Evolutionary conservation across 2,113 vertebrate species (phyloP), one percentile per base, ranked within the genome.

Genomic region (Hoplias malabaricus): DNA sequence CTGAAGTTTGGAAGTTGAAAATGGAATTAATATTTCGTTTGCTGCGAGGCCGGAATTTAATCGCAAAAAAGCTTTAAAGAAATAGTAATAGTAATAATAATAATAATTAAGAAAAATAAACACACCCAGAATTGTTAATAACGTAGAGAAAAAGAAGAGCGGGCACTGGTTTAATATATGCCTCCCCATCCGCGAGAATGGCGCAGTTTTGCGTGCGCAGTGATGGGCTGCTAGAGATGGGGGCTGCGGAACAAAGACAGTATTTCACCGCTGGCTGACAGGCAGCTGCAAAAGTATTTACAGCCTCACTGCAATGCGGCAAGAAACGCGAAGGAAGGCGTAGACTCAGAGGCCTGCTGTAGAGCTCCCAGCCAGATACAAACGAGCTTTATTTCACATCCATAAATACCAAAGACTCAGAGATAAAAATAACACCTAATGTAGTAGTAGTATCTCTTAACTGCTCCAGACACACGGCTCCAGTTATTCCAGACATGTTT

Each of bases 251-350:
- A 98, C 97, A 99, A 99, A 99, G 96, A 96, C 95, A 95, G 96
- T 98, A 98, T 98, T 99, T 98, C 96, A 98, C 93, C 88, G 92
- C 71, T 81, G 88, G 86, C 93, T 97, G 96, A 96, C 97, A 98
- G 96, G 95, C 96, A 97, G 96, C 96, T 96, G 96, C 94, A 94
- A 95, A 97, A 96, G 95, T 96, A 98, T 99, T 99, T 99, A 99
- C 94, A 92, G 92, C 96, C 92, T 94, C 87, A 92, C 95, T 96
- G 97, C 96, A 98, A 92, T 97, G 97, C 96, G 95, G 93, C 95
- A 93, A 91, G 88, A 90, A 89, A 90, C 87, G 79, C 29, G 67
- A 80, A 68, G 80, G 71, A 79, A 53, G 43, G 75, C 23, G 23
- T n/a, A 65, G 68, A 74, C 65, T 63, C n/a, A 27, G 70, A 69